Evolutionary conservation across 2,797 vertebrate genomes (phyloP).

Genomic region (Margarornis squamiger): DNA sequence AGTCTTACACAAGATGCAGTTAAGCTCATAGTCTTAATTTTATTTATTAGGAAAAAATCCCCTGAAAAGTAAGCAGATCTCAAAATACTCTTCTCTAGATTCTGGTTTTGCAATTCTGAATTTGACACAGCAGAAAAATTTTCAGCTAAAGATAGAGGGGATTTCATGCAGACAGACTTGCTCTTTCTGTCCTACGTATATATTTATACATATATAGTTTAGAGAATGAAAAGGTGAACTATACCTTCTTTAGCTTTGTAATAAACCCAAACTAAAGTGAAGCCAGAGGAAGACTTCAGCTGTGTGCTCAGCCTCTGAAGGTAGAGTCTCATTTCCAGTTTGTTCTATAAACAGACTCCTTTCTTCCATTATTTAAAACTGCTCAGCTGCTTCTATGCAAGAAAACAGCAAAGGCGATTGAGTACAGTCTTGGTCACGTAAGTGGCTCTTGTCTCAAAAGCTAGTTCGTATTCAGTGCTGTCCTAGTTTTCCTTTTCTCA

Average conservation of each 20-base stretch:
- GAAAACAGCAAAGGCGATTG: slow-evolving; percentile 52
- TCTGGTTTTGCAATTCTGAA: slow-evolving; percentile 43
- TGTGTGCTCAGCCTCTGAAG: slow-evolving; percentile 60
- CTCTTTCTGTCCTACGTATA: neutral
- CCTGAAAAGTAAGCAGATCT: slow-evolving; percentile 14
- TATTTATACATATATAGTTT: neutral
- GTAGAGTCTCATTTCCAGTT: slow-evolving; percentile 62
- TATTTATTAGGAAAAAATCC: slow-evolving; percentile 40
- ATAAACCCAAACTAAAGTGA: slow-evolving; percentile 62
- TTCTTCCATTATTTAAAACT: slow-evolving; percentile 63
- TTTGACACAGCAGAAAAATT: slow-evolving; percentile 48
- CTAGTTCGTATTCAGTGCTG: neutral
- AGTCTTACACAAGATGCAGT: neutral
- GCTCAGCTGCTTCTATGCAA: slow-evolving; percentile 42
- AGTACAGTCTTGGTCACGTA: slow-evolving; percentile 18
- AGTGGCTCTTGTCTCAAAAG: slow-evolving; percentile 47
- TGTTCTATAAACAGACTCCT: slow-evolving; percentile 48
- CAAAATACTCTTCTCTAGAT: slow-evolving; percentile 35
- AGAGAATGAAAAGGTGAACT: slow-evolving; percentile 23
- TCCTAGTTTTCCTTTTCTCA: slow-evolving; percentile 28
- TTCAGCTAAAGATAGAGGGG: slow-evolving; percentile 59
- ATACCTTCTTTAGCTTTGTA: slow-evolving; percentile 59
- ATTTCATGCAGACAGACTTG: slow-evolving; percentile 11
- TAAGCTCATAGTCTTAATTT: slow-evolving; percentile 3
- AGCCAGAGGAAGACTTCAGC: slow-evolving; percentile 53